phyloP scores from a whole-genome alignment of 2,113 vertebrate species.

The Grallaria varia region DNA sequence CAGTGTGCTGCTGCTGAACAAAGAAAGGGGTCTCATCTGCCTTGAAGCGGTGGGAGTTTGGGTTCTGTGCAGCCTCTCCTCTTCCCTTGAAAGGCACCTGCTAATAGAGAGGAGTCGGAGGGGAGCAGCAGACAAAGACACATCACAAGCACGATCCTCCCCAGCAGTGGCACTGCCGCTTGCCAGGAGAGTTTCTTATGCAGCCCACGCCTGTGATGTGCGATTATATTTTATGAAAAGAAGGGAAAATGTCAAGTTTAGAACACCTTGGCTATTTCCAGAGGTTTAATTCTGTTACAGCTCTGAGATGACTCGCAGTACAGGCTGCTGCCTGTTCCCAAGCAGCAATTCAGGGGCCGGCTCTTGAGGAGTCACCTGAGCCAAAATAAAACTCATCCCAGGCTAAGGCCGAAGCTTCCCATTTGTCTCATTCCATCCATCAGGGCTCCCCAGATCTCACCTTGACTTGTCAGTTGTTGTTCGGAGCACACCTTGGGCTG shows the following conservation, averaged over 20 bases:
- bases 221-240: constrained; percentile 4
- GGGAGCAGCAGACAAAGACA: constrained; percentile 2
- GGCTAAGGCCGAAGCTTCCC: not conserved
- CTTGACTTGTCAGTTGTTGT: not conserved
- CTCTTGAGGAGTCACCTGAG: not conserved
- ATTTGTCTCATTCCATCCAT: not conserved
- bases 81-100: constrained; percentile 8
- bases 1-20: not conserved
- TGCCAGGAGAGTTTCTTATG: not conserved
- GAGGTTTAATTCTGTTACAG: not conserved
- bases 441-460: not conserved
- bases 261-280: not conserved
- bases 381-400: not conserved
- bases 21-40: not conserved
- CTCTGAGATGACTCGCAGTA: not conserved
- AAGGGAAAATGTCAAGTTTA: not conserved
- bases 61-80: not conserved
- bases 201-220: constrained; percentile 9
- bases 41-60: not conserved
- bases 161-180: not conserved
- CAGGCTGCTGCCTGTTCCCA: not conserved
- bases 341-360: not conserved
- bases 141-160: not conserved
- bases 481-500: not conserved
- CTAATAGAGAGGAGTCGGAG: constrained; percentile 14